Base-by-base conservation (phyloP, 2,888 invertebrate species). In the Trachelus tabidus region DNA sequence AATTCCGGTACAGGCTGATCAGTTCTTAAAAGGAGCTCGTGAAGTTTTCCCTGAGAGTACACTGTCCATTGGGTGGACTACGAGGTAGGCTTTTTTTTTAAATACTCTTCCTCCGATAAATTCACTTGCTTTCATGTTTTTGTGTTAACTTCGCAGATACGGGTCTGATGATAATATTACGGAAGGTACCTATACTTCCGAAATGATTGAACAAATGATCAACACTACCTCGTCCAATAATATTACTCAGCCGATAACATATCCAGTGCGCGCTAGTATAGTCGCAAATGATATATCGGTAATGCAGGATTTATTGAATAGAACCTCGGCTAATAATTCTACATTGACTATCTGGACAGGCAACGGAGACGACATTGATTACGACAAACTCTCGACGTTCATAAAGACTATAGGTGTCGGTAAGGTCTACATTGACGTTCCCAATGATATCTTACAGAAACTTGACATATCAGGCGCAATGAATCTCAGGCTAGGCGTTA, bases 11-110 rank as follows among this genome's bases (percentile, higher is more conserved):
- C 93, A 96, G 87, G 92, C 95, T 0, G 33, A 33, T 33, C 33
- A 33, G 3, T 98, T 98, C 91, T 91, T 98, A 35, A 87, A 90
- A 0, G 92, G 94, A 4, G 94, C 92, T 15, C 84, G 93, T 0
- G 92, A 93, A 75, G 91, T 92, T 69, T 95, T 96, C 82, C 93
- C 94, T 0, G 92, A 94, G 31, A 93, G 95, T 0, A 94, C 95
- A 0, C 92, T 98, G 2, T 98, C 97, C 12, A 92, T 97, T 11
- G 98, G 97, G 0, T 98, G 98, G 98, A 97, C 96, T 33, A 97
- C 97, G 1, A 93, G 92, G 80, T 95, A 94, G 73, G 84, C 23
- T 23, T 15, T 2, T 9, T 40, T 2, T 56, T 23, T 23, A 56
- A 56, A 1, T 56, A 23, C 4, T 56, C 9, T 56, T 56, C 40